Evolutionary conservation across 2,113 vertebrate genomes (phyloP), one percentile per base, ranked within the genome.

Genomic region (Coregonus clupeaformis): DNA sequence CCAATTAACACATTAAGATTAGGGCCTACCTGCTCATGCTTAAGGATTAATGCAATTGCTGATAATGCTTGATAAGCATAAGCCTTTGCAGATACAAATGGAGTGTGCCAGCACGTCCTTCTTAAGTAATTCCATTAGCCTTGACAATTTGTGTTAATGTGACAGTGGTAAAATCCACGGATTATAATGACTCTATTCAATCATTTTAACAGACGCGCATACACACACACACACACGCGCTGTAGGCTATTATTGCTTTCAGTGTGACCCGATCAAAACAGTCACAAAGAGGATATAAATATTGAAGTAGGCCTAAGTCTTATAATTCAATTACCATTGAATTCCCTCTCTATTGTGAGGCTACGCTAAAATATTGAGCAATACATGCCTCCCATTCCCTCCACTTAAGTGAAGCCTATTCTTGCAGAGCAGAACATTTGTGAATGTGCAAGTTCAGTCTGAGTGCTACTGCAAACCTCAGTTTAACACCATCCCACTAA

Each of bases 51-150:
- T 81, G 79, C 85, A 90, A 85, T 89, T 85, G 87, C 77, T 79
- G 85, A 91, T 91, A 88, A 89, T 85, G 82, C 84, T 82, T 89
- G 84, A 92, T 90, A 89, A 92, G 91, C 82, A 87, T 75, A 86
- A 85, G 85, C 71, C 82, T 83, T 83, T 84, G 73, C 68, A 71
- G 76, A 74, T 81, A 89, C 79, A 87, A 85, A 89, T 80, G 87
- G 85, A 81, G 72, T 29, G 12, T 65, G 47, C 80, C 67, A 76
- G 84, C 86, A 83, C 82, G 86, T 82, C 80, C 72, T 91, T 90
- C 89, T 84, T 91, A 92, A 84, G 85, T 89, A 89, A 91, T 91
- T 88, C 87, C 85, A 91, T 91, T 89, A 91, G 88, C 78, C 86
- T 62, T 76, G 75, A 88, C 84, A 88, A 90, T 89, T 83, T 87